Base-by-base conservation (phyloP, 2,888 invertebrate genomes). In the Phyllotreta cruciferae region DNA sequence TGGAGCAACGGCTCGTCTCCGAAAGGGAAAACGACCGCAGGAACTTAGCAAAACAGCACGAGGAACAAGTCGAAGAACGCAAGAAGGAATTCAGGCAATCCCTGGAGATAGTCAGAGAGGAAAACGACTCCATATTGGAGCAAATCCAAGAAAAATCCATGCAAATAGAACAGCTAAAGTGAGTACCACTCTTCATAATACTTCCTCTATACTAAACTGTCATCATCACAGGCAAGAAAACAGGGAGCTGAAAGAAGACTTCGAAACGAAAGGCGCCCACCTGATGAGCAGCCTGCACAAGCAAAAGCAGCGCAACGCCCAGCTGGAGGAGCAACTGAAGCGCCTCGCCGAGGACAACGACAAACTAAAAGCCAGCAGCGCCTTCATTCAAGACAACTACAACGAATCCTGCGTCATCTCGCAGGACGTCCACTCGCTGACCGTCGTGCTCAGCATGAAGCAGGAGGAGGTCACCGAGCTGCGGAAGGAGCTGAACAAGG, bases 401-500 rank as follows among this genome's bases (percentile, higher is more conserved):
- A 4, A 24, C 2, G 24, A 24, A 4, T 3, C 2, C 24, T 24
- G 24, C 24, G 1, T 24, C 24, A 4, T 4, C 63, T 71, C 91
- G 42, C 85, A 88, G 72, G 89, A 94, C 80, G 89, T 91, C 1
- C 90, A 91, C 71, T 96, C 96, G 11, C 83, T 97, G 65, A 87
- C 93, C 68, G 90, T 91, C 39, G 96, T 97, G 2, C 84, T 97
- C 64, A 96, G 96, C 73, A 83, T 97, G 76, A 90, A 93, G 75
- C 93, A 93, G 78, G 88, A 90, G 24, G 96, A 97, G 82, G 88
- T 94, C 75, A 89, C 90, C 0, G 88, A 91, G 11, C 83, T 96
- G 52, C 86, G 89, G 49, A 88, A 88, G 74, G 86, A 89, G 61
- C 86, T 89, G 62, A 87, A 88, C 24, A 88, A 91, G 72, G 84